Base-by-base conservation (phyloP, 2,888 invertebrate genomes). In the Caenorhabditis sinica region DNA sequence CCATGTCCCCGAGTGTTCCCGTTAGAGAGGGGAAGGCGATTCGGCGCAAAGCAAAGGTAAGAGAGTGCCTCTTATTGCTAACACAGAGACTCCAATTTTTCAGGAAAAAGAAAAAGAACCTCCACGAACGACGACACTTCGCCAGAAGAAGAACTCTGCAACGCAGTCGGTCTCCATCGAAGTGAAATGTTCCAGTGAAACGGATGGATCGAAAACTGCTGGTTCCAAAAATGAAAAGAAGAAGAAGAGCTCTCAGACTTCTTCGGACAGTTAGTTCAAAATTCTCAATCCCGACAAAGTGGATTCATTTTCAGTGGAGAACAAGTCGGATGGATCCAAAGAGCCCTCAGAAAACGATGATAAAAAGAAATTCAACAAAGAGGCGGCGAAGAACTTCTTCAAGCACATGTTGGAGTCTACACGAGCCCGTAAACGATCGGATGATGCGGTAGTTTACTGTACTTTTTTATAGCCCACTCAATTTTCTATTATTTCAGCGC, bases 171-270 rank as follows among this genome's bases (percentile, higher is more conserved):
- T 23, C 9, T 63, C 63, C 15, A 25, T 43, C 5, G 63, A 63
- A 13, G 20, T 23, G 2, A 63, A 36, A 25, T n/a, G 40, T 15
- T 43, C 63, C 1, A 20, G 20, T 63, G 63, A 63, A 17, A 63
- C 40, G 1, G 63, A 63, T 20, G 43, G 63, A 1, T 40, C 40
- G 13, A 40, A 40, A 13, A 8, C 8, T 25, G 25, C 23, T 40
- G 63, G 63, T 20, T 25, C 51, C 33, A 65, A 75, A 30, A 53
- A 49, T 20, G 65, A 65, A 11, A 75, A 75, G 63, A 45, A 61
- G 20, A 75, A 75, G n/a, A 56, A 75, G 23, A 68, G 28, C 11
- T 53, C 63, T 3, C 13, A 33, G 33, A 28, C 17, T 33, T 45
- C 73, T 13, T n/a, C 33, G 36, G n/a, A 28, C 5, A 60, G 40